Base-by-base conservation (phyloP, 1,140 invertebrate genomes). In the Hyles euphorbiae region DNA sequence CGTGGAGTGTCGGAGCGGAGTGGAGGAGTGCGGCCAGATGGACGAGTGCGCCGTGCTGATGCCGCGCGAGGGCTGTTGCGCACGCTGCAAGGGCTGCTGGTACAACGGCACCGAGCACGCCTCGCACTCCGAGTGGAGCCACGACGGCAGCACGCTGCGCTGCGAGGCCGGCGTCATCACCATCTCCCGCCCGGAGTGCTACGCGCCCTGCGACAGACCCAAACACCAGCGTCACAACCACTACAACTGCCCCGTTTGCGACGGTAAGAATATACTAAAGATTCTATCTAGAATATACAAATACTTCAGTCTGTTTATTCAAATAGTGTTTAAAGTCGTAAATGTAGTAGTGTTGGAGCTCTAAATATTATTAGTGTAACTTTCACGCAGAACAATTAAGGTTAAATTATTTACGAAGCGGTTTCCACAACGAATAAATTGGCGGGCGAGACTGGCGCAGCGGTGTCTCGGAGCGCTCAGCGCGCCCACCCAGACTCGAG, bases 141-240 rank as follows among this genome's bases (percentile, higher is more conserved):
- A 96, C 68, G 93, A 94, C 0, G 97, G 96, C 73, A 88, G 88
- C 58, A 88, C 93, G 58, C 87, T 94, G 64, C 91, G 92, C 34
- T 97, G 96, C 83, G 92, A 95, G 77, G 95, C 95, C 12, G 95
- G 96, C 7, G 94, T 97, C 36, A 90, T 97, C 59, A 98, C 96
- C 1, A 92, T 95, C 69, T 94, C 95, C 1, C 89, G 90, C 54
- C 90, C 94, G 12, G 92, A 94, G 59, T 98, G 96, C 77, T 94
- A 96, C 76, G 93, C 93, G 8, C 94, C 95, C 0, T 97, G 96
- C 78, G 84, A 91, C 2, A 78, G 84, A 45, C 93, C 95, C 0
- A 87, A 92, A 43, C 91, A 94, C n/a, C 91, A 92, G 10, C 94
- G 96, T 40, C 92, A 95, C 67, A 79, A 78, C 6, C 85, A 87